Conservation (phyloP, 2,888 invertebrate genomes). For the Agriopis leucophaearia region DNA sequence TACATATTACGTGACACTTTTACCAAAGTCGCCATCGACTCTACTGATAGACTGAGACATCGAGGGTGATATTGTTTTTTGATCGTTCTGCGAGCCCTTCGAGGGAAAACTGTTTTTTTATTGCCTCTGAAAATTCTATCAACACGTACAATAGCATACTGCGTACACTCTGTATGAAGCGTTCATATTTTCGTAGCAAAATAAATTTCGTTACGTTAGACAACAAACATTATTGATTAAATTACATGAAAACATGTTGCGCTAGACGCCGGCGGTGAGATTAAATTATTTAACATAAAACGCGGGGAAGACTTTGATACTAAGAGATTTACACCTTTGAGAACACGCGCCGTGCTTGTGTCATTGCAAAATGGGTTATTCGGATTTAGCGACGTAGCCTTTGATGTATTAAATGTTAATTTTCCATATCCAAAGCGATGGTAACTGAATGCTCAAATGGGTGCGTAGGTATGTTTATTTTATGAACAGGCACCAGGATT, state of each 20-base stretch:
- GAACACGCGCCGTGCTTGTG: conserved; percentile 57
- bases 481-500: neutral
- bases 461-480: conserved; percentile 31
- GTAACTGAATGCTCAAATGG: conserved; percentile 50
- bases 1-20: conserved; percentile 86
- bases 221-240: conserved; percentile 73
- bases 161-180: conserved; percentile 32
- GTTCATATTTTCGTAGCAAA: conserved; percentile 53
- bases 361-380: conserved; percentile 62
- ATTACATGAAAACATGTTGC: conserved; percentile 71
- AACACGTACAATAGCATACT: conserved; percentile 30
- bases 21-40: conserved; percentile 81
- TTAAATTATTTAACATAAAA: conserved; percentile 78
- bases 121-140: conserved; percentile 74
- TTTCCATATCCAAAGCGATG: conserved; percentile 39
- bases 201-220: conserved; percentile 61
- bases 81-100: conserved; percentile 67
- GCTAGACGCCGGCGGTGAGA: conserved; percentile 63
- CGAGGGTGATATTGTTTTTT: conserved; percentile 81
- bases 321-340: conserved; percentile 67
- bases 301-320: conserved; percentile 66
- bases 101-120: conserved; percentile 73
- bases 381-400: conserved; percentile 57
- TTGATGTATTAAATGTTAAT: conserved; percentile 54
- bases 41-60: conserved; percentile 81